These are phyloP conservation scores for Dinocampus coccinellae DNA, from an alignment of 2,888 invertebrate species.

Conservation along the genomic window DNA sequence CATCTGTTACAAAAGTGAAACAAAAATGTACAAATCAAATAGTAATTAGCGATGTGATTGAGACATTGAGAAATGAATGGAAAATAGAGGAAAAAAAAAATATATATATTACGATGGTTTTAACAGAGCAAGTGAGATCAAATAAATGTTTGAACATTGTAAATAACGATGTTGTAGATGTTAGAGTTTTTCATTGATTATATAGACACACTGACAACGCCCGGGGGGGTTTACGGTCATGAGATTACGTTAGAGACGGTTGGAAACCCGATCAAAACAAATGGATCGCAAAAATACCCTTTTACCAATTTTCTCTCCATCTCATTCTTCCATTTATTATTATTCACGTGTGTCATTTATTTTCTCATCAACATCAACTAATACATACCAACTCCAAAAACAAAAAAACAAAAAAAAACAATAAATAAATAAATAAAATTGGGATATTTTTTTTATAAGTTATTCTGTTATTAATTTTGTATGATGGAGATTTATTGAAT, in stretches of 20 bases:
- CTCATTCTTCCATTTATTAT: constrained; percentile 63
- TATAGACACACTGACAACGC: constrained; percentile 54
- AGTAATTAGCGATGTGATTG: constrained; percentile 29
- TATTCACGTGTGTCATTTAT: constrained; percentile 39
- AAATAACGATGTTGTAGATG: constrained; percentile 57
- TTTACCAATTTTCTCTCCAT: constrained; percentile 67
- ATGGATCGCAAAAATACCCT: constrained; percentile 64
- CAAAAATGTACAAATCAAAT: background rate
- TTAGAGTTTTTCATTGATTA: constrained; percentile 62
- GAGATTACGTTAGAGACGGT: constrained; percentile 65
- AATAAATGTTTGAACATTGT: constrained; percentile 38
- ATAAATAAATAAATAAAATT: too few species aligned
- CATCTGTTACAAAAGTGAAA: background rate
- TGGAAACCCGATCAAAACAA: constrained; percentile 68
- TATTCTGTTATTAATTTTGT: too few species aligned
- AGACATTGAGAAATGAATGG: constrained; percentile 21
- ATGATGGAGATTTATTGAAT: too few species aligned
- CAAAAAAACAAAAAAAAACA: background rate
- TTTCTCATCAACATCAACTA: constrained; percentile 15
- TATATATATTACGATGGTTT: background rate
- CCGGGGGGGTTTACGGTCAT: constrained; percentile 61
- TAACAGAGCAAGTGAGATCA: constrained; percentile 18
- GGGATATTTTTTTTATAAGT: too few species aligned
- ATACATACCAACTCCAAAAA: background rate
- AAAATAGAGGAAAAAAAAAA: background rate